Percentiles rank a stretch among this genome's conserved stretches.
These are phyloP conservation scores for Aphaenogaster rudis DNA, from an alignment of 1,140 invertebrate species.

Conservation along the genomic window DNA sequence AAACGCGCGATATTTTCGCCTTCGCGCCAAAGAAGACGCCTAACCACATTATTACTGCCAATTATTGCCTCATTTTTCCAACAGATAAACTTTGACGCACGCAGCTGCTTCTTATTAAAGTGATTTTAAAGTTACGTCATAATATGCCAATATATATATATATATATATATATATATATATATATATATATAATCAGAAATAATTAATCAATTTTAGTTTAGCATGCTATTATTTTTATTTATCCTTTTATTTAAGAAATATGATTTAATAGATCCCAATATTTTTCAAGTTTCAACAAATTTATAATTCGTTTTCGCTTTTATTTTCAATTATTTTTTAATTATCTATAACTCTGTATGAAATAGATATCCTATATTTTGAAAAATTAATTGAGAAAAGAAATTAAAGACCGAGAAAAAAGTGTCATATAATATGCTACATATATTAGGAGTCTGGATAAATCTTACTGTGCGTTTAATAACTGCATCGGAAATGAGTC, in stretches of 20 bases:
- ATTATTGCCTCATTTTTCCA: slow-evolving; percentile 61
- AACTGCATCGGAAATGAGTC: background rate
- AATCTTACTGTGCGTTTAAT: slow-evolving; percentile 9
- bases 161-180: background rate
- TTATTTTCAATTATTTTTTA: background rate
- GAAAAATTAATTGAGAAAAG: background rate
- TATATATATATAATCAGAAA: background rate
- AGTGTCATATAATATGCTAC: background rate
- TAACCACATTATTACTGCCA: slow-evolving; percentile 50
- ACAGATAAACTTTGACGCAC: slow-evolving; percentile 37
- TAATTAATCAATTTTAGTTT: slow-evolving; percentile 55
- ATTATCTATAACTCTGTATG: background rate
- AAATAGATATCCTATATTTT: background rate
- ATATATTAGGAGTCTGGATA: background rate
- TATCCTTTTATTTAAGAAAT: background rate
- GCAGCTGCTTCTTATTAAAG: slow-evolving; percentile 50
- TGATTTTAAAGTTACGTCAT: slow-evolving; percentile 44
- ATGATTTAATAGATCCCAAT: background rate
- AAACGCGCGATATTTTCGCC: slow-evolving; percentile 58
- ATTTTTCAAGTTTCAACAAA: background rate
- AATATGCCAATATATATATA: slow-evolving; percentile 3
- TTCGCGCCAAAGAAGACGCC: slow-evolving; percentile 60
- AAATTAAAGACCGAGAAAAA: background rate
- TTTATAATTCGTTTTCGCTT: background rate
- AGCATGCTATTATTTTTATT: slow-evolving; percentile 33